These are phyloP conservation scores for Apus apus DNA, from an alignment of 2,113 vertebrate species.

Conservation along the genomic window DNA sequence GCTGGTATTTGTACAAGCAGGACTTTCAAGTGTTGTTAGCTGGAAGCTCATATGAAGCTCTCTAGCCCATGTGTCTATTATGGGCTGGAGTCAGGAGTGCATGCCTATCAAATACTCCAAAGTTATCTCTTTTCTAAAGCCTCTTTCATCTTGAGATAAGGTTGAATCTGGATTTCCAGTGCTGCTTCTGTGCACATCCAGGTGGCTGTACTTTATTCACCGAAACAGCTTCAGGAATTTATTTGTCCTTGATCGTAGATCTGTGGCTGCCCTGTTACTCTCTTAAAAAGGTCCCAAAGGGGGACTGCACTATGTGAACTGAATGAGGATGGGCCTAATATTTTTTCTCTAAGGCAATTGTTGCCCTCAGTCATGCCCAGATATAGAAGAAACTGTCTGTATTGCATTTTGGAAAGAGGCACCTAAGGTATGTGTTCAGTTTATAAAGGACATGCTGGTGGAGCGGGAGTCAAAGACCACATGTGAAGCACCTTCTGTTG, in stretches of 20 bases:
- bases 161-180: not conserved
- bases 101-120: not conserved
- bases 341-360: not conserved
- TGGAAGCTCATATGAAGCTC: not conserved
- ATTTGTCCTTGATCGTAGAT: not conserved
- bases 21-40: not conserved
- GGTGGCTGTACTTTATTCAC: not conserved
- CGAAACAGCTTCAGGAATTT: not conserved
- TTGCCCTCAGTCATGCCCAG: not conserved
- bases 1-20: not conserved
- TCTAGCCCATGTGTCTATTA: not conserved
- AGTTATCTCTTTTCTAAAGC: not conserved
- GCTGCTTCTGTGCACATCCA: not conserved
- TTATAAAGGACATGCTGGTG: not conserved
- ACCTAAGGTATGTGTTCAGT: not conserved
- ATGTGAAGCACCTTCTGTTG: not conserved
- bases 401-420: not conserved
- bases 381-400: not conserved
- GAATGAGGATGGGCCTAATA: not conserved
- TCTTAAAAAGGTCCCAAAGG: not conserved
- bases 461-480: not conserved
- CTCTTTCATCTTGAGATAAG: not conserved
- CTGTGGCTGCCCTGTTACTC: not conserved
- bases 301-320: not conserved
- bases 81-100: not conserved